phyloP scores from a whole-genome alignment of 2,113 vertebrate species.

The Sphyrna mokarran region DNA sequence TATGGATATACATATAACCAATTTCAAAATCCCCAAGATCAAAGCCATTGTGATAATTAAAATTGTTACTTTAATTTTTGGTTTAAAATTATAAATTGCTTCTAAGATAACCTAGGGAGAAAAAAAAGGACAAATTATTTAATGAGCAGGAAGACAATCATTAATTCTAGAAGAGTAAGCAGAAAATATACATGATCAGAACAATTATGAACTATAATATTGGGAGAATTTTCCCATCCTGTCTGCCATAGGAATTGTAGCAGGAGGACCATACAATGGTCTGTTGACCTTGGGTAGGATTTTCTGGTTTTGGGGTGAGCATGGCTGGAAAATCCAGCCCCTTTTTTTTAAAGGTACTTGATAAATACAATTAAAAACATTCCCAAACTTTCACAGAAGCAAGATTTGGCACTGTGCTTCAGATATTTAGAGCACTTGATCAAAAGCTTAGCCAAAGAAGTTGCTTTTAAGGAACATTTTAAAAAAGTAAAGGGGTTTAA shows the following conservation, averaged over 20 bases:
- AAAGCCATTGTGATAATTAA: conserved; percentile 69
- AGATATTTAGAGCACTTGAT: no score
- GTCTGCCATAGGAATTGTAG: no score
- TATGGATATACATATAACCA: conserved; percentile 65
- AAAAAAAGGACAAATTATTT: conserved; percentile 41
- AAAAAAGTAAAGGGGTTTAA: no score
- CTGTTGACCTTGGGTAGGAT: no score
- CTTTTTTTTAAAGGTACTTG: background rate
- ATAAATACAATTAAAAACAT: background rate
- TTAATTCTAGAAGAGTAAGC: background rate
- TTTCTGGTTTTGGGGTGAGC: no score
- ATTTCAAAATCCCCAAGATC: conserved; percentile 65
- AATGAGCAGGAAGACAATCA: background rate
- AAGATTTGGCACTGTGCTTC: background rate
- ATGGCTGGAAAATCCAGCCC: no score
- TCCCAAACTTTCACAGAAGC: background rate
- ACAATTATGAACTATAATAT: background rate
- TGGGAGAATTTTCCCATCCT: no score
- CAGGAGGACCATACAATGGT: no score
- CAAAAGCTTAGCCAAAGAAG: no score
- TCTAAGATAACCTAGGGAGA: conserved; percentile 68
- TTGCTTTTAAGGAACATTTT: no score
- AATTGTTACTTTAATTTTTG: conserved; percentile 58
- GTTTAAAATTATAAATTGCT: conserved; percentile 72
- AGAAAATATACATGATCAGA: background rate